Evolutionary conservation across 2,888 invertebrate species (phyloP).

Genomic region (Kryphioiulus occultus): DNA sequence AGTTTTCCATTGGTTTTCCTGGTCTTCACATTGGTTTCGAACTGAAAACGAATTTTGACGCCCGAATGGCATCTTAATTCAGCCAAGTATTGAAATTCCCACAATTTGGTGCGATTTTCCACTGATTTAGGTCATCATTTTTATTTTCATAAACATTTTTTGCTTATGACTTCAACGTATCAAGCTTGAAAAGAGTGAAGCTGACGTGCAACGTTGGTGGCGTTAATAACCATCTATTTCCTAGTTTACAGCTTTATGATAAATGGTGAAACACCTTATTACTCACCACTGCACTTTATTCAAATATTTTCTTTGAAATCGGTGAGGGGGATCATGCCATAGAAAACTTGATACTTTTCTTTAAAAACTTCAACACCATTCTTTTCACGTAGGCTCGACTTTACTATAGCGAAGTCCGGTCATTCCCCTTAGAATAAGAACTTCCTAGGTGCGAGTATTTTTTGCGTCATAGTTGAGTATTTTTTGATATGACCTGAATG

Average conservation of each 20-base stretch:
- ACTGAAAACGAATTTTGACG: background rate
- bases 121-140: background rate
- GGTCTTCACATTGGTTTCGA: background rate
- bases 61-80: background rate
- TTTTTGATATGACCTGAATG: conserved; percentile 4
- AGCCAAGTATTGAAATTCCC: background rate
- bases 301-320: background rate
- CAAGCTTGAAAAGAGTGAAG: background rate
- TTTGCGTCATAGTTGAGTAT: background rate
- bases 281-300: background rate
- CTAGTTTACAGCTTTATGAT: background rate
- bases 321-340: background rate
- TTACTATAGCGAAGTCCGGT: background rate
- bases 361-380: background rate
- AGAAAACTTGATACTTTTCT: background rate
- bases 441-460: background rate
- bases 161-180: background rate
- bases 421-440: background rate
- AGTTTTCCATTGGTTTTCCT: background rate
- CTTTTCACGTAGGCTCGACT: conserved; percentile 2
- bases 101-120: background rate
- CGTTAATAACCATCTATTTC: background rate
- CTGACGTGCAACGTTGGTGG: background rate
- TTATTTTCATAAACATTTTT: background rate
- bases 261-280: background rate